These are phyloP conservation scores for Listronotus oregonensis DNA, from an alignment of 1,140 invertebrate species.

Conservation along the genomic window DNA sequence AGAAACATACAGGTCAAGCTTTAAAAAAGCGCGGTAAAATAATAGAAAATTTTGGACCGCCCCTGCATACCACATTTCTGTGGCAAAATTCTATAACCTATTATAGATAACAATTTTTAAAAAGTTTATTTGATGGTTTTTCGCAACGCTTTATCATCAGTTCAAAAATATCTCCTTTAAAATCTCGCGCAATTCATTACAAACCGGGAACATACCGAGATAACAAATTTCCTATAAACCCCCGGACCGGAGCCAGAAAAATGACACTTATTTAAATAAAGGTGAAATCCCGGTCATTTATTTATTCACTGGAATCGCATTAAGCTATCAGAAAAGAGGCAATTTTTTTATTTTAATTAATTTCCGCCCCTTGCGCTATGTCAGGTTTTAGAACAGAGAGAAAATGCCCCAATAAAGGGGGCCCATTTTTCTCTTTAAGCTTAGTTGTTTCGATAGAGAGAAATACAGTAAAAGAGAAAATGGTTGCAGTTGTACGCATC, in stretches of 20 bases:
- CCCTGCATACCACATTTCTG: no score
- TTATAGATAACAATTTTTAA: no score
- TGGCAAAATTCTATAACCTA: no score
- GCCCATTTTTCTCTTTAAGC: constrained; percentile 39
- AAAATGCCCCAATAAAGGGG: constrained; percentile 35
- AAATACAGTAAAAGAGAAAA: constrained; percentile 22
- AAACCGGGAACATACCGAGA: no score
- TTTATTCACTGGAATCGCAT: constrained; percentile 34
- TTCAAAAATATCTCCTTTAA: no score
- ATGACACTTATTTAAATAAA: constrained; percentile 34
- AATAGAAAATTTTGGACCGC: no score
- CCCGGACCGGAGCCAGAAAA: constrained; percentile 7
- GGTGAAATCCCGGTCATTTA: constrained; percentile 29
- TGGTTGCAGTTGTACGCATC: constrained; percentile 22
- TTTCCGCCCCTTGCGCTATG: constrained; percentile 33
- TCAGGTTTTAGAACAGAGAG: constrained; percentile 37
- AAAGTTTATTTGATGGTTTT: no score
- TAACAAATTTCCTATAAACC: not conserved
- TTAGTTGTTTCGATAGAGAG: constrained; percentile 33
- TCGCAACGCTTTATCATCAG: no score
- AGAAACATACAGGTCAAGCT: no score
- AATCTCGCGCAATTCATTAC: no score
- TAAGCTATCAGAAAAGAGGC: constrained; percentile 29
- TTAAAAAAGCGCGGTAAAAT: no score
- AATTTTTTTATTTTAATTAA: constrained; percentile 40